These are phyloP conservation scores for Ephestia elutella DNA, from an alignment of 1,140 invertebrate species.

Conservation along the genomic window DNA sequence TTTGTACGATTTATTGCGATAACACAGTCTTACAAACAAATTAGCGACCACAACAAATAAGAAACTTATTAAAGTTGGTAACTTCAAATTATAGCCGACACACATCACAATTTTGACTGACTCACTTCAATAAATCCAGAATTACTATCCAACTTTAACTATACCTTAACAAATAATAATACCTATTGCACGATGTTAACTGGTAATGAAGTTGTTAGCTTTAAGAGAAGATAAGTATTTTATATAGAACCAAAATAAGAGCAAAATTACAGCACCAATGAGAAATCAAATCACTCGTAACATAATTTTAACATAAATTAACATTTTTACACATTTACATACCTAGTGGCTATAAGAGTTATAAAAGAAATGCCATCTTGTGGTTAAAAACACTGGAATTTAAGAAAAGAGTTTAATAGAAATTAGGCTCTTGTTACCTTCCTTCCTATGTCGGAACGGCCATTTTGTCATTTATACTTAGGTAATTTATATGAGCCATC, in stretches of 20 bases:
- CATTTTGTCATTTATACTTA: background rate
- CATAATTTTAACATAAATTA: conserved; percentile 42
- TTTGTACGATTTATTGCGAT: conserved; percentile 70
- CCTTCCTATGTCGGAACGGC: background rate
- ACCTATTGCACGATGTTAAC: conserved; percentile 11
- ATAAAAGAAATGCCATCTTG: background rate
- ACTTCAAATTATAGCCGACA: conserved; percentile 52
- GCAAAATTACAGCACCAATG: conserved; percentile 57
- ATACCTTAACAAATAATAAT: background rate
- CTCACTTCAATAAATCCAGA: conserved; percentile 24
- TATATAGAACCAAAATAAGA: conserved; percentile 23
- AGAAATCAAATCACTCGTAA: conserved; percentile 26
- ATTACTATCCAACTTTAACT: conserved; percentile 3
- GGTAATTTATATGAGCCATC: background rate
- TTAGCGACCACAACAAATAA: conserved; percentile 58
- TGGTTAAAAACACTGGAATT: background rate
- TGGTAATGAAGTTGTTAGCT: background rate
- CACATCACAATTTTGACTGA: conserved; percentile 53
- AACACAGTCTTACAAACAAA: conserved; percentile 69
- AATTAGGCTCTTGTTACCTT: background rate
- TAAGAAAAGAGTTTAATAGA: background rate
- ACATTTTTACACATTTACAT: conserved; percentile 59
- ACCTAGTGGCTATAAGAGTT: conserved; percentile 7
- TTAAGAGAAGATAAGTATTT: background rate
- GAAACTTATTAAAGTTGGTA: conserved; percentile 60